These are phyloP conservation scores for Mechanitis mazaeus DNA, from an alignment of 2,888 invertebrate genomes.

Conservation along the genomic window DNA sequence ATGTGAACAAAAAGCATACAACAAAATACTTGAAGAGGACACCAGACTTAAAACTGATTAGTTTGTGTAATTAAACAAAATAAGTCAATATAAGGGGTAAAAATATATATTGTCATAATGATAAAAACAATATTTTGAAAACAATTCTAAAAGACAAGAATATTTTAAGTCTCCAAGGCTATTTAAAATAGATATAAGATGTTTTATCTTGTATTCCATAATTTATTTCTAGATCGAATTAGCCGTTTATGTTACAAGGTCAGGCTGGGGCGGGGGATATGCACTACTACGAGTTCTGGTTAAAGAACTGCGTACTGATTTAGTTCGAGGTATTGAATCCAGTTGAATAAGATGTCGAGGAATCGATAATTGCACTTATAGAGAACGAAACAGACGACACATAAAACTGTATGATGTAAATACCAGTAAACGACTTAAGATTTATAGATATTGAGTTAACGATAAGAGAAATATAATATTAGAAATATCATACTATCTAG, in stretches of 20 bases:
- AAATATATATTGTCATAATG: not conserved
- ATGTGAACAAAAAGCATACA: slow-evolving; percentile 13
- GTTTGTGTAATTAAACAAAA: too few species aligned
- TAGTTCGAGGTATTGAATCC: slow-evolving; percentile 59
- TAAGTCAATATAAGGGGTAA: too few species aligned
- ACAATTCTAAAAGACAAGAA: too few species aligned
- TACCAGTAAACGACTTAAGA: not conserved
- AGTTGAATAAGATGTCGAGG: slow-evolving; percentile 53
- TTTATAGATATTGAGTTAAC: slow-evolving; percentile 12
- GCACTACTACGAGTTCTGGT: slow-evolving; percentile 26
- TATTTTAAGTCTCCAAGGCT: too few species aligned
- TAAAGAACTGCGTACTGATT: slow-evolving; percentile 62
- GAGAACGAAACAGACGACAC: slow-evolving; percentile 8
- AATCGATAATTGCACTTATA: slow-evolving; percentile 46
- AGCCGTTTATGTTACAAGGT: slow-evolving; percentile 23
- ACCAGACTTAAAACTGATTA: too few species aligned
- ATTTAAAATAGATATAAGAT: not conserved
- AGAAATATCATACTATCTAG: too few species aligned
- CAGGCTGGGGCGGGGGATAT: slow-evolving; percentile 9
- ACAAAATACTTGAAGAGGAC: not conserved
- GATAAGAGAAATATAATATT: not conserved
- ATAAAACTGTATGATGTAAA: not conserved
- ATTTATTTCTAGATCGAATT: not conserved
- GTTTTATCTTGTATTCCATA: not conserved
- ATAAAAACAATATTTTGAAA: not conserved